These are phyloP conservation scores for Cheilosia grossa DNA, from an alignment of 2,888 invertebrate species.

Conservation along the genomic window DNA sequence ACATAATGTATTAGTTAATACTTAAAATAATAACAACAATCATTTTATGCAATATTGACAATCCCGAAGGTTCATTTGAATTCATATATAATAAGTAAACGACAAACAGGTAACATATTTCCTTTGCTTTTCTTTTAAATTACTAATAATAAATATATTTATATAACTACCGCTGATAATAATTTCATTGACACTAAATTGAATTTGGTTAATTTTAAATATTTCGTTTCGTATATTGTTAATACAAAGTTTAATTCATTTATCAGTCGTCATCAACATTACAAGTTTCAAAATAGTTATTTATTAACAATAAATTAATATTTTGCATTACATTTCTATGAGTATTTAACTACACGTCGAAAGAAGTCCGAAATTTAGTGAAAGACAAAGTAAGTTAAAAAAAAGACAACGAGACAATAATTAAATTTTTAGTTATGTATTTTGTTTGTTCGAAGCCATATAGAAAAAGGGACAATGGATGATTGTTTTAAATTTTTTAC, in stretches of 20 bases:
- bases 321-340: constrained; percentile 14
- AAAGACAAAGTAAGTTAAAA: constrained; percentile 17
- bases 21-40: constrained; percentile 51
- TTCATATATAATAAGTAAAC: constrained; percentile 23
- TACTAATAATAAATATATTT: constrained; percentile 22
- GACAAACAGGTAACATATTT: constrained; percentile 53
- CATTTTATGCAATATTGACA: constrained; percentile 33
- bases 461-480: constrained; percentile 55
- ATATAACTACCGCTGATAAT: not conserved
- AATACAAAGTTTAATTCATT: constrained; percentile 18
- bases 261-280: constrained; percentile 64
- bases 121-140: constrained; percentile 13
- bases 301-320: constrained; percentile 46
- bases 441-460: constrained; percentile 46
- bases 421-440: not conserved
- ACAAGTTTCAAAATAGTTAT: constrained; percentile 63
- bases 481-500: constrained; percentile 45
- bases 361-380: constrained; percentile 29
- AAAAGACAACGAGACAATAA: constrained; percentile 31
- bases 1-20: constrained; percentile 20
- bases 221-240: constrained; percentile 17
- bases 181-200: constrained; percentile 47
- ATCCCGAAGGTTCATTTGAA: constrained; percentile 19
- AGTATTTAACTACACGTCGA: constrained; percentile 38
- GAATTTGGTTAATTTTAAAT: constrained; percentile 28